These are phyloP conservation scores for Balearica regulorum DNA, from an alignment of 2,797 vertebrate species.

Conservation along the genomic window DNA sequence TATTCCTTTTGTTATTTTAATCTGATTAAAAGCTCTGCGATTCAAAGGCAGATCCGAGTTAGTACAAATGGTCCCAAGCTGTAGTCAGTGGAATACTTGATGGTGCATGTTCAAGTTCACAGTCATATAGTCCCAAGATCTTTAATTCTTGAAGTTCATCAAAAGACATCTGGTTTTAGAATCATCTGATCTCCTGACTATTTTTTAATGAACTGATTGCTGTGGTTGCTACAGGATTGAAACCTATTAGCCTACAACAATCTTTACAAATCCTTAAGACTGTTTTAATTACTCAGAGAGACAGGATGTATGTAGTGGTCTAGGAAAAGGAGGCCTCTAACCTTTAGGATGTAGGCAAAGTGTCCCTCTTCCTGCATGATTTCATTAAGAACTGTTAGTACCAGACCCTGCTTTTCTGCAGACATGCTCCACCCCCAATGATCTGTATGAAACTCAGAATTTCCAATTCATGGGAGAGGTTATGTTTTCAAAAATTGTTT, in stretches of 20 bases:
- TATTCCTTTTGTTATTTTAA: not conserved
- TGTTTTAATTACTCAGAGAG: not conserved
- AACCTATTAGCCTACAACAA: not conserved
- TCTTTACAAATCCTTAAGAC: not conserved
- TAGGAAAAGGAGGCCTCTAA: not conserved
- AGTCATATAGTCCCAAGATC: not conserved
- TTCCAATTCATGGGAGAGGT: not conserved
- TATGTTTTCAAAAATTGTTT: not conserved
- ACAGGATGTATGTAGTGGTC: not conserved
- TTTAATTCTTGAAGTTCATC: not conserved
- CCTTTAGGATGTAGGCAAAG: not conserved
- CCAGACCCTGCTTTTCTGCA: not conserved
- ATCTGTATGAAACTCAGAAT: not conserved
- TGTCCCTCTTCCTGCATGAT: not conserved
- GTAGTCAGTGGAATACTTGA: not conserved
- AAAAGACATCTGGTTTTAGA: not conserved
- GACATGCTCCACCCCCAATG: not conserved
- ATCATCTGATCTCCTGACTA: not conserved
- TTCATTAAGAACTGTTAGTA: not conserved
- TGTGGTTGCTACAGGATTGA: not conserved
- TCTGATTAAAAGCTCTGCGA: not conserved
- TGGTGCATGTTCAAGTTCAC: not conserved
- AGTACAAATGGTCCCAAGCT: not conserved
- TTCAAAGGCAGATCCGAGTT: not conserved
- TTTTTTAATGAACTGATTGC: not conserved